Base-by-base conservation (phyloP, 2,888 invertebrate species). In the Aphidius colemani region DNA sequence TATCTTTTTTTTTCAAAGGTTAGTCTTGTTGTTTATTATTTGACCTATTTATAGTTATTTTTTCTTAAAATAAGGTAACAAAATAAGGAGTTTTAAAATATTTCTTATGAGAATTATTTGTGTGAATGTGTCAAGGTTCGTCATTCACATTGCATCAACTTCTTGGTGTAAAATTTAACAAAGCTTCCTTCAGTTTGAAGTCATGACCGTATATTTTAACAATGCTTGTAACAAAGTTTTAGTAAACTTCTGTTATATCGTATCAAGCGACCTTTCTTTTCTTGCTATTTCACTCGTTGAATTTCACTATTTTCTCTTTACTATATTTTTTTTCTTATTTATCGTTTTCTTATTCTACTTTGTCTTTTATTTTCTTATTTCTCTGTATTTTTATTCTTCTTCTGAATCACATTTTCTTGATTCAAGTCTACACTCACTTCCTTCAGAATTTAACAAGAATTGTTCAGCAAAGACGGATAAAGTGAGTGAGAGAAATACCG, bases 201-300 rank as follows among this genome's bases (percentile, higher is more conserved):
- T 74, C 74, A 71, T 63, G 67, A 40, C 46, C 48, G 70, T 75
- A 30, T 30, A 30, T 30, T 74, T 74, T 77, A 78, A 78, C 78
- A 78, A 78, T 79, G 78, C 75, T 30, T 30, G 30, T 30, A 30
- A 67, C 72, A 67, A 78, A 77, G 71, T 78, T 77, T 70, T 61
- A 64, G 66, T 40, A 70, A 78, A 78, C 74, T 78, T 75, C 69
- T 68, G 71, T 64, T 46, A 56, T 56, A 53, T 51, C 57, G 59
- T 49, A 30, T 30, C 48, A 59, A 53, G 59, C 63, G 53, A 63
- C 53, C 59, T 59, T 53, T 45, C 13, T 13, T 18, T 6, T 8
- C 49, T 58, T 40, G 10, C 11, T 56, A 40, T 10, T 51, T 8
- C 50, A 44, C 45, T 50, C 58, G 40, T 10, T 39, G 45, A 46